phyloP scores from a whole-genome alignment of 2,797 vertebrate genomes.

The Eremophila alpestris region DNA sequence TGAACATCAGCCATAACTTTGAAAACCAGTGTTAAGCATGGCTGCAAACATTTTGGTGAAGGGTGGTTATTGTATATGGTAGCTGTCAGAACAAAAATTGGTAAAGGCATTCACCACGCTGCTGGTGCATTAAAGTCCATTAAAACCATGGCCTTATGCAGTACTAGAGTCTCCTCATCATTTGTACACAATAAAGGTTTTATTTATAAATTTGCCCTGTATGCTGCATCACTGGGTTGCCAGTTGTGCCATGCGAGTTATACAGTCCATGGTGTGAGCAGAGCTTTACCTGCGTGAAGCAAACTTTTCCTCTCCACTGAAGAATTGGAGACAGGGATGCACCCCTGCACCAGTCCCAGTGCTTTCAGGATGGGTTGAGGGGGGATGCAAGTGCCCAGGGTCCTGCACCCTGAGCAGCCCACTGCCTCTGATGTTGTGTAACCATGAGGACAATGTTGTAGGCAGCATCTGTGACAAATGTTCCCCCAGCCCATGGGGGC shows the following conservation, averaged over 20 bases:
- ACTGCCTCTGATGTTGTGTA: fast-evolving
- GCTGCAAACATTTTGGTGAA: neutral
- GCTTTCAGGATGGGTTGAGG: neutral
- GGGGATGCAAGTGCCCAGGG: neutral
- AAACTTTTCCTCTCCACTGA: neutral
- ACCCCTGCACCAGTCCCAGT: neutral
- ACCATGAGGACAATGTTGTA: fast-evolving
- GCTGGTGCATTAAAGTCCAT: neutral
- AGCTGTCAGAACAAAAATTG: neutral
- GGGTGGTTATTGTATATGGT: neutral
- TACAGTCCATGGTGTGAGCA: fast-evolving
- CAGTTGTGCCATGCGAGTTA: neutral
- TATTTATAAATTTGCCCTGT: neutral
- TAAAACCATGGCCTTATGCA: neutral
- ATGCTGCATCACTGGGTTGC: fast-evolving
- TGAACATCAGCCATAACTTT: neutral
- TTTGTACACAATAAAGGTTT: neutral
- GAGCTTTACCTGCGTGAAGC: neutral
- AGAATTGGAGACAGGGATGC: no score
- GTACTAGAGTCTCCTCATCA: neutral
- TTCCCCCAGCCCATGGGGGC: neutral
- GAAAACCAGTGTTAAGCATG: neutral
- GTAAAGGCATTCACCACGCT: fast-evolving
- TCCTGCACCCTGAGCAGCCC: neutral
- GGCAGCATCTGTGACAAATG: neutral